phyloP scores from a whole-genome alignment of 1,140 invertebrate species.

The Dermatophagoides farinae region DNA sequence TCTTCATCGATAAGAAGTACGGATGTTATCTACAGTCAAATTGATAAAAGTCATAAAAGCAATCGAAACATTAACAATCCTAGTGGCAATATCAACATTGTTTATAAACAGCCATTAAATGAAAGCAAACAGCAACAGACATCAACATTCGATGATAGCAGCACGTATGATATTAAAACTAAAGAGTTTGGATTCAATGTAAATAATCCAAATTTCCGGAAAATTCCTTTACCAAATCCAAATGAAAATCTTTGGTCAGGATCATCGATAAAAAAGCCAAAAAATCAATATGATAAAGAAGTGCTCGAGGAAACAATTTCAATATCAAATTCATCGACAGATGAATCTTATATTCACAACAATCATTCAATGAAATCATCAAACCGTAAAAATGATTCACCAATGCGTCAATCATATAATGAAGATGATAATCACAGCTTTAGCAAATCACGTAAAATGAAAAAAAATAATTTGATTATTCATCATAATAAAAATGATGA shows the following conservation, averaged over 20 bases:
- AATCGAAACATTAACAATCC: neutral
- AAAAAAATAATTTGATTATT: neutral
- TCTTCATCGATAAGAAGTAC: neutral
- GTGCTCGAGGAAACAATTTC: conserved; percentile 13
- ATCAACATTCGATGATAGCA: neutral
- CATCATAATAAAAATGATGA: too few relatives aligned
- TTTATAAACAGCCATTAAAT: conserved; percentile 8
- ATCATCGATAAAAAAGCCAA: neutral
- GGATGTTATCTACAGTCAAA: conserved; percentile 15
- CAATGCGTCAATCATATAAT: too few relatives aligned
- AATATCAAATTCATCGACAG: conserved; percentile 11
- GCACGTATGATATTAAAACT: conserved; percentile 3
- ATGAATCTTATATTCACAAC: neutral
- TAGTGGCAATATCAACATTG: neutral
- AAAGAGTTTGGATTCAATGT: conserved; percentile 3
- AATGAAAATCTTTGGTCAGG: neutral
- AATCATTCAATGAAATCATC: neutral
- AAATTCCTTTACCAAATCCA: conserved; percentile 4
- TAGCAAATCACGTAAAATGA: neutral
- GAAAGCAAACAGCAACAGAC: conserved; percentile 1
- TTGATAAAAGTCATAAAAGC: conserved; percentile 12
- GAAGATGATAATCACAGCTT: too few relatives aligned
- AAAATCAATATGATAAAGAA: conserved; percentile 4
- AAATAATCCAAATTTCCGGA: neutral
- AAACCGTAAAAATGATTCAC: too few relatives aligned